A percentile compares a stretch with the other conserved stretches of the same genome.
phyloP scores from a whole-genome alignment of 2,113 vertebrate genomes.

The Indicator indicator region DNA sequence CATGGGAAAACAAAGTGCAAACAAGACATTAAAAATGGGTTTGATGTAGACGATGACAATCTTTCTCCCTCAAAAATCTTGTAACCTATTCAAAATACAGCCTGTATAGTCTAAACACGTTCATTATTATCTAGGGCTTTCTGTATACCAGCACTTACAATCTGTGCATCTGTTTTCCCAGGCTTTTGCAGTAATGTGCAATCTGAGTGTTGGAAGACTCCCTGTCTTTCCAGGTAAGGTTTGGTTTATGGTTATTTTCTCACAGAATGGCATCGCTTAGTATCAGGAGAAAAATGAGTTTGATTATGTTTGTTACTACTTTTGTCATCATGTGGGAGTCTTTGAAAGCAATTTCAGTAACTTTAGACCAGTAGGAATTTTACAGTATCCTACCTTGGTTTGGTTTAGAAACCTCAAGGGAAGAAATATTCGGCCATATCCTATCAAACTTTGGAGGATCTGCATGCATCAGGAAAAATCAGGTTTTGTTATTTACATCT shows the following conservation, averaged over 20 bases:
- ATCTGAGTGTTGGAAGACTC: background rate
- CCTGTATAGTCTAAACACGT: background rate
- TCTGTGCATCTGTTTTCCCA: background rate
- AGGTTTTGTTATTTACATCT: conserved; percentile 91
- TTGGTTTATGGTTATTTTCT: conserved; percentile 25
- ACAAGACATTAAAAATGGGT: conserved; percentile 40
- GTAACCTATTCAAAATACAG: background rate
- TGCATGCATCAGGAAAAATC: conserved; percentile 94
- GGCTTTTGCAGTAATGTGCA: background rate
- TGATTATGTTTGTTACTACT: background rate
- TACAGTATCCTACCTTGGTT: conserved; percentile 96
- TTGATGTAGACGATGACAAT: conserved; percentile 42
- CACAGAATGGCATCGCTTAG: background rate
- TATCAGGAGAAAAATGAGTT: background rate
- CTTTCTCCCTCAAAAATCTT: background rate
- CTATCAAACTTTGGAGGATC: conserved; percentile 86
- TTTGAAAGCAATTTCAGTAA: conserved; percentile 50
- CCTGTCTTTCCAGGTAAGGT: background rate
- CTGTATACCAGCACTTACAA: background rate
- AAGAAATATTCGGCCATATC: conserved; percentile 97
- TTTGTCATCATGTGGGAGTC: conserved; percentile 8
- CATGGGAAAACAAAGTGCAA: conserved; percentile 42
- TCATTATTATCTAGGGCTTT: background rate
- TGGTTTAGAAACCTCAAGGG: conserved; percentile 99
- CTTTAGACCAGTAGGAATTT: conserved; percentile 75